Evolutionary conservation across 2,888 invertebrate species (phyloP), one percentile per base, ranked within the genome.

Genomic region (Sisyra terminalis): DNA sequence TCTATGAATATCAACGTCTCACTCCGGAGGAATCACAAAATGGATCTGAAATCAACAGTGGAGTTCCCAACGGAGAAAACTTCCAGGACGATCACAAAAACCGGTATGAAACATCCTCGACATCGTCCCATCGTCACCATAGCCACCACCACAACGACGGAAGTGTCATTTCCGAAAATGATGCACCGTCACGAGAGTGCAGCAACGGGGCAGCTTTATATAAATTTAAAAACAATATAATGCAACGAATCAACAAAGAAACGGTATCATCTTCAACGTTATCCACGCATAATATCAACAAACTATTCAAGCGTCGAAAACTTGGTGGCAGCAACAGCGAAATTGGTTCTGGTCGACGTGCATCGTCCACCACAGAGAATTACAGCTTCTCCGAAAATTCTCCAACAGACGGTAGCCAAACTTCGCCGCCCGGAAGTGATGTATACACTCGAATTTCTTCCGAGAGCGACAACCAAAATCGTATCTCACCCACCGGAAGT

Each of bases 191-290:
- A 13, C 29, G 43, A 15, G 43, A n/a, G 44, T 43, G 14, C 46
- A 50, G 41, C 52, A 44, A 47, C 32, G 54, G 50, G 42, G 60
- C 60, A 8, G 53, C 61, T n/a, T 75, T 75, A 2, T 93, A 92
- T 66, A 93, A 93, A 65, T 93, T 90, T 66, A 94, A 94, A 65
- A 92, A 86, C 54, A 86, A 83, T 56, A 93, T 94, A 50, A 89
- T 92, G 55, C 79, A 90, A 57, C 69, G 93, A 45, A 93, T 93
- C 47, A 60, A 53, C 32, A 61, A 63, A 44, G 63, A 63, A 47
- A 48, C 59, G 50, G 67, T 65, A 38, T 66, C 57, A 2, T 58
- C 57, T 36, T 46, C 50, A 2, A 24, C 24, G 5, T 53, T 54
- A 29, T 43, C 43, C n/a, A 29, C 31, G 8, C 36, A 37, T 13